Percentiles rank a stretch among this genome's conserved stretches.
Conservation (phyloP, 2,888 invertebrate genomes). For the Cryptus armator region DNA sequence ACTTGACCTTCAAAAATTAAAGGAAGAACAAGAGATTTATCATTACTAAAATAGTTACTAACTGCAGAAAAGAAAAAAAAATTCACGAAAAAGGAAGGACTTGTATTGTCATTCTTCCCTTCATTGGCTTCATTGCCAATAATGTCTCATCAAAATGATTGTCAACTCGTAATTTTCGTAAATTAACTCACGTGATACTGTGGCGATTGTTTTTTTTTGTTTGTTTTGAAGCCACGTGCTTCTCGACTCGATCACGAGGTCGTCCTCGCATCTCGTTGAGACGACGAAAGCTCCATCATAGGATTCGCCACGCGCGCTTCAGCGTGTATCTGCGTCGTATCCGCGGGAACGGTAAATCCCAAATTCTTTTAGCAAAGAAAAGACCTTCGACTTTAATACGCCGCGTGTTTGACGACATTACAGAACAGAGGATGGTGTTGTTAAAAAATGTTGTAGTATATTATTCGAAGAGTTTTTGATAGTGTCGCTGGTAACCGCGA, state of each 20-base stretch:
- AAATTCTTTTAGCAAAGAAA: neutral
- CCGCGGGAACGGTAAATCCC: constrained; percentile 11
- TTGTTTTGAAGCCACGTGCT: constrained; percentile 41
- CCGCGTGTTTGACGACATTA: neutral
- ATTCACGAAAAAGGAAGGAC: neutral
- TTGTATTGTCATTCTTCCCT: neutral
- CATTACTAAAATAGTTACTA: neutral
- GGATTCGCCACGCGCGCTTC: constrained; percentile 29
- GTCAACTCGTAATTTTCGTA: neutral
- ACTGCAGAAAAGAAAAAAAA: neutral
- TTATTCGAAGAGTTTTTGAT: constrained; percentile 26
- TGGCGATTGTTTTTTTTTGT: neutral
- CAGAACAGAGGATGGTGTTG: constrained; percentile 49
- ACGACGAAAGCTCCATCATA: constrained; percentile 11
- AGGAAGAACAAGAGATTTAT: too few relatives aligned
- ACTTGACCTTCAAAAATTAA: too few relatives aligned
- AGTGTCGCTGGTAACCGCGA: neutral
- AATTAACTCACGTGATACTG: constrained; percentile 6
- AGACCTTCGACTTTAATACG: constrained; percentile 20
- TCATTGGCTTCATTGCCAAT: neutral
- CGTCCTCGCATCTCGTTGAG: constrained; percentile 3
- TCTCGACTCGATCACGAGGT: constrained; percentile 24
- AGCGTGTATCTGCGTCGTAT: neutral
- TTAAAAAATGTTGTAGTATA: constrained; percentile 46
- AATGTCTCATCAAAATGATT: constrained; percentile 4